Evolutionary conservation across 2,888 invertebrate species (phyloP), one percentile per base, ranked within the genome.

Genomic region (Cheilosia grossa): DNA sequence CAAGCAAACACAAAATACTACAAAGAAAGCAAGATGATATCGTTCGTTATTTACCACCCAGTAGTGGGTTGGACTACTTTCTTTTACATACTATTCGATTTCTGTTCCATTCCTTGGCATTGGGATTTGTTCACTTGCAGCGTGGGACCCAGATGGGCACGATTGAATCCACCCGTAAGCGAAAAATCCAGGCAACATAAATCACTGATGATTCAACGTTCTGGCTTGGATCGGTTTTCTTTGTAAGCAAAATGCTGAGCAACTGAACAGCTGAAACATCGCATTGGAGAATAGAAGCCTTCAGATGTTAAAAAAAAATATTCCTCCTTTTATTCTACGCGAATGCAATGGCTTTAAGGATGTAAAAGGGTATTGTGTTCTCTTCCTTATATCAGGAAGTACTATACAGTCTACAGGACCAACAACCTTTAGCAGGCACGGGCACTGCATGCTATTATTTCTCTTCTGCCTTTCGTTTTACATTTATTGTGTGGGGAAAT

Each of bases 151-250:
- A 85, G 81, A 85, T 85, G 85, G 85, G 51, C 61, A 75, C 40
- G 81, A 85, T 81, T 85, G 81, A 81, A 81, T 81, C 81, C 77
- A 72, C 56, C 81, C 72, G 77, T 72, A 63, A 81, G 85, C 81
- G 72, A 66, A 67, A 79, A 70, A 81, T 81, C 66, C 75, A 67
- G 21, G 42, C 19, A 85, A 85, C 85, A 85, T 85, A 85, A 85
- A 85, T 85, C 85, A 85, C 85, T 67, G 73, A 85, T 81, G 85
- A 85, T 85, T 72, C 85, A 70, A 77, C 72, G 49, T 81, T 81
- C 67, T 67, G 66, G 64, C 64, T 75, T 27, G 81, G 53, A 81
- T 81, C 72, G 66, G 74, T 74, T 61, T 80, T 80, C 64, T 49
- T 64, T 75, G 58, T 17, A 80, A 56, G 19, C 47, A 75, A 75